Conservation (phyloP, 2,888 invertebrate genomes). For the Mythimna lalbum region DNA sequence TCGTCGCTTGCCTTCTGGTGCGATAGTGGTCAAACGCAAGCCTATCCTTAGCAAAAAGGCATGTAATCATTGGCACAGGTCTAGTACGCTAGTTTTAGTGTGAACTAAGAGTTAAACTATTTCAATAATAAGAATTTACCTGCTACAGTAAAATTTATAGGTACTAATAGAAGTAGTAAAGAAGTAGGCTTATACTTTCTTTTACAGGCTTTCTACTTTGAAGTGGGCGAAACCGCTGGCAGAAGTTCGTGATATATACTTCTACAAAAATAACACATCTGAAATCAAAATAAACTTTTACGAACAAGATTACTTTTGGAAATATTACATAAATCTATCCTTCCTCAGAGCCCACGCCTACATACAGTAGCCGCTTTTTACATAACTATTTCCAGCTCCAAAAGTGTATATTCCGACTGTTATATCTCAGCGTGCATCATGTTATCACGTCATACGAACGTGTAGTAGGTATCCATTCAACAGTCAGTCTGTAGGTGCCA, state of each 20-base stretch:
- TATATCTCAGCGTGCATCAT: no score
- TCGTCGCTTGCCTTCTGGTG: no score
- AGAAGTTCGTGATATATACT: neutral
- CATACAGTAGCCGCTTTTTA: neutral
- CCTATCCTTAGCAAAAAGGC: no score
- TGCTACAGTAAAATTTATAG: no score
- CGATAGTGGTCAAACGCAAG: no score
- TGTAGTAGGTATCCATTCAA: neutral
- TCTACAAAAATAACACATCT: neutral
- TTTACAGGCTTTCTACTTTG: no score
- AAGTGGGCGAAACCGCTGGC: no score
- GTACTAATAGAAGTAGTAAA: no score
- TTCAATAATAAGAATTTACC: no score
- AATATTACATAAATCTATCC: neutral
- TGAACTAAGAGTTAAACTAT: neutral
- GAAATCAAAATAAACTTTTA: conserved; percentile 1
- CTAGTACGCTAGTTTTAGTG: neutral
- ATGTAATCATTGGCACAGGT: no score
- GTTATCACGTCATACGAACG: neutral
- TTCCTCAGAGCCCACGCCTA: neutral
- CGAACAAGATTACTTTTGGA: conserved; percentile 1
- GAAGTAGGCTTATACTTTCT: no score
- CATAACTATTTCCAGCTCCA: neutral
- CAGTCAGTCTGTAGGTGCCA: neutral
- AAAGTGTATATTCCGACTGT: neutral